Conservation (phyloP, 2,888 invertebrate genomes). For the Onchidella celtica region DNA sequence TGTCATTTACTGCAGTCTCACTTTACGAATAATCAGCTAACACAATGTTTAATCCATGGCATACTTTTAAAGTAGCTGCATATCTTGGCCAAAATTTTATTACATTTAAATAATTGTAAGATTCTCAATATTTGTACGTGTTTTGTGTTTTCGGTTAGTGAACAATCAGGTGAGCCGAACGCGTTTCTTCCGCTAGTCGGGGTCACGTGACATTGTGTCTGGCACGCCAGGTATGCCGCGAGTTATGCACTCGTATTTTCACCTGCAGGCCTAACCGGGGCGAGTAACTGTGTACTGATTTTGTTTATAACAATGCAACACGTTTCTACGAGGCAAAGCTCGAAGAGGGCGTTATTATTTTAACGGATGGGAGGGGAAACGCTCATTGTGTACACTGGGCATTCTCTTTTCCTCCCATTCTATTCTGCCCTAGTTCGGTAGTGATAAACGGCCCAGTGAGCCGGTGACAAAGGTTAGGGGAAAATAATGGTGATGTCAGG, state of each 20-base stretch:
- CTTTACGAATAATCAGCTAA: no score
- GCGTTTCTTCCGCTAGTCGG: conserved; percentile 26
- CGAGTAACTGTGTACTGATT: neutral
- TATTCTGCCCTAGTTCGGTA: no score
- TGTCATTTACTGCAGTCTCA: no score
- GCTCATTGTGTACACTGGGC: neutral
- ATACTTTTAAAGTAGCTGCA: no score
- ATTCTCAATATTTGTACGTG: neutral
- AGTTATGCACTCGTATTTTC: neutral
- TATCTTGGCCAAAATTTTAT: no score
- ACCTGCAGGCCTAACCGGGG: conserved; percentile 13
- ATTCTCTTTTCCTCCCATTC: no score
- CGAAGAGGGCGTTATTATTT: neutral
- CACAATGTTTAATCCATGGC: no score
- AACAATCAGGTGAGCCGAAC: conserved; percentile 25
- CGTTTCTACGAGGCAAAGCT: neutral
- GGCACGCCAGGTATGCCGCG: conserved; percentile 47
- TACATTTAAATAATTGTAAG: no score
- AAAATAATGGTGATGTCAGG: no score
- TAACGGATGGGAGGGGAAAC: neutral
- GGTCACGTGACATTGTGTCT: conserved; percentile 41
- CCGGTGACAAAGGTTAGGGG: no score
- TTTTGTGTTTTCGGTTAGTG: neutral
- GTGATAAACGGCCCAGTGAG: no score
- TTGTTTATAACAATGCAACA: conserved; percentile 22